Percentiles rank a stretch among this genome's conserved stretches.
These are phyloP conservation scores for Dascyllus trimaculatus DNA, from an alignment of 2,113 vertebrate species.

Conservation along the genomic window DNA sequence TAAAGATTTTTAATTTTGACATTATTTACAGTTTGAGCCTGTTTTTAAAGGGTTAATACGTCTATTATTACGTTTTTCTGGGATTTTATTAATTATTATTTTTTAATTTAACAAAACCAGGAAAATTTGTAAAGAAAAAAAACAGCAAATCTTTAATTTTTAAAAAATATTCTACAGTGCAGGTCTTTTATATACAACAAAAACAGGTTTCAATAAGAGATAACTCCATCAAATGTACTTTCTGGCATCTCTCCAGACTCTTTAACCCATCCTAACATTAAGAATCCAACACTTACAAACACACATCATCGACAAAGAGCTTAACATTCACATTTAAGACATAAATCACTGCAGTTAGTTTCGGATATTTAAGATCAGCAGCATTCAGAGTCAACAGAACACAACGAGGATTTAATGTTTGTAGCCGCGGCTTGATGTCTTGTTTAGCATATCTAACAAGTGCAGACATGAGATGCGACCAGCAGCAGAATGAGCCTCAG, in stretches of 20 bases:
- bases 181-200: slow-evolving; percentile 5
- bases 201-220: neutral
- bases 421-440: neutral
- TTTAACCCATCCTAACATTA: neutral
- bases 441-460: slow-evolving; percentile 34
- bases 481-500: slow-evolving; percentile 6
- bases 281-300: neutral
- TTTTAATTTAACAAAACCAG: too few relatives aligned
- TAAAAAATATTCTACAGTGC: too few relatives aligned
- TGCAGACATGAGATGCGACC: slow-evolving; percentile 16
- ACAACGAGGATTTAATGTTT: neutral
- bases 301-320: neutral
- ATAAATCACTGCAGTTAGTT: neutral
- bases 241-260: neutral
- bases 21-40: too few relatives aligned
- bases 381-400: neutral
- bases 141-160: too few relatives aligned
- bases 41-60: too few relatives aligned
- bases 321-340: neutral
- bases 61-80: too few relatives aligned
- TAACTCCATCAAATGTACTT: neutral
- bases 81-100: too few relatives aligned
- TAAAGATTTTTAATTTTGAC: too few relatives aligned
- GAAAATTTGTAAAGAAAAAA: too few relatives aligned
- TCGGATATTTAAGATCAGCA: neutral